These are phyloP conservation scores for Drosophila anomalata DNA, from an alignment of 2,888 invertebrate genomes.

Conservation along the genomic window DNA sequence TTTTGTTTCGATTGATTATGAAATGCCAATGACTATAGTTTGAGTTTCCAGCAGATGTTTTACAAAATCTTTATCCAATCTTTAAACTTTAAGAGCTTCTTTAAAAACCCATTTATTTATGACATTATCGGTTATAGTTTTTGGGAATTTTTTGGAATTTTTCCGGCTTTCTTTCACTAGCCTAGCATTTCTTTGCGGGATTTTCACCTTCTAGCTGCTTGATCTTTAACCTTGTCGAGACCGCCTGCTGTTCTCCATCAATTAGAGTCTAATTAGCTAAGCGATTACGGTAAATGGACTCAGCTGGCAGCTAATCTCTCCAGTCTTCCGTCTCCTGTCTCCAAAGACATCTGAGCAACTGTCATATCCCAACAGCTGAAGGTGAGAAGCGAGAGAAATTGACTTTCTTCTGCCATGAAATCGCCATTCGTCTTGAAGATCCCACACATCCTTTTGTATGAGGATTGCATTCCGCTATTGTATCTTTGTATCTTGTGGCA, in stretches of 20 bases:
- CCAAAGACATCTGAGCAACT: constrained; percentile 29
- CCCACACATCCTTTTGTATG: constrained; percentile 20
- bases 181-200: constrained; percentile 16
- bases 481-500: constrained; percentile 26
- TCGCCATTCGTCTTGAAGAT: constrained; percentile 41
- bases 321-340: neutral
- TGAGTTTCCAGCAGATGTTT: constrained; percentile 20
- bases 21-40: constrained; percentile 26
- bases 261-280: constrained; percentile 67
- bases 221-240: constrained; percentile 53
- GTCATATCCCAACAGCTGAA: constrained; percentile 36
- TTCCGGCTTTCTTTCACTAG: constrained; percentile 5
- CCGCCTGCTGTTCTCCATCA: constrained; percentile 61
- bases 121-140: neutral
- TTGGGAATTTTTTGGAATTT: neutral
- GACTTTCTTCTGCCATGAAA: constrained; percentile 25
- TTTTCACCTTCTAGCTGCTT: constrained; percentile 18
- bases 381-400: constrained; percentile 35
- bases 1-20: constrained; percentile 30
- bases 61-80: neutral
- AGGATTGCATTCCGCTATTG: neutral
- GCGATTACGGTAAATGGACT: constrained; percentile 44
- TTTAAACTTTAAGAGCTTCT: too few species aligned
- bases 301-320: constrained; percentile 50
- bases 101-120: neutral